Evolutionary conservation across 2,113 vertebrate genomes (phyloP).

Genomic region (Melanerpes aurifrons): DNA sequence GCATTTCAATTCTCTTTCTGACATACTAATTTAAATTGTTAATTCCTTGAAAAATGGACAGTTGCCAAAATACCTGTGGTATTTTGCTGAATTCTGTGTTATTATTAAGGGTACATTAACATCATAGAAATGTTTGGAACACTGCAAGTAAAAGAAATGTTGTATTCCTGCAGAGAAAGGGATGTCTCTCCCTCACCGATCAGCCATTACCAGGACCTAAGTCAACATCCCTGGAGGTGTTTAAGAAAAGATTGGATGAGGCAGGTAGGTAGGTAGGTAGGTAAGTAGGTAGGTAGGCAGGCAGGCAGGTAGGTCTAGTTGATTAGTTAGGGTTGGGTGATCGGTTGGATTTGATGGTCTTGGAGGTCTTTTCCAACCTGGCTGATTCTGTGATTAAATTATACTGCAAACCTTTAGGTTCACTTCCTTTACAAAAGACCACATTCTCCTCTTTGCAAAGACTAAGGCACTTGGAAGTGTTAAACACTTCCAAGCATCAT

Average conservation of each 20-base stretch:
- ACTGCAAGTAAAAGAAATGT: not conserved
- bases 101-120: not conserved
- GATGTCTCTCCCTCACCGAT: not conserved
- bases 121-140: not conserved
- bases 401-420: not conserved
- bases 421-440: not conserved
- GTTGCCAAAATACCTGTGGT: not conserved
- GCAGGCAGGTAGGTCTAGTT: no score
- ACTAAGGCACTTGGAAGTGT: not conserved
- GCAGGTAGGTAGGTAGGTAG: no score
- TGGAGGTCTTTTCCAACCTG: no score
- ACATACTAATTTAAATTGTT: not conserved
- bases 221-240: no score
- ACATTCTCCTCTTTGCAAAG: not conserved
- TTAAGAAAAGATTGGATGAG: no score
- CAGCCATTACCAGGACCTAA: not conserved
- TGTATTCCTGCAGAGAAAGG: not conserved
- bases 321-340: no score
- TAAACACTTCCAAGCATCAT: not conserved
- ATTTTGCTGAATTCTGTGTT: not conserved
- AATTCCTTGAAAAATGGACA: not conserved
- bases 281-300: no score
- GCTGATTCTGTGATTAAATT: not conserved
- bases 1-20: not conserved
- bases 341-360: no score